These are phyloP conservation scores for Prenolepis imparis DNA, from an alignment of 2,888 invertebrate species.

Conservation along the genomic window DNA sequence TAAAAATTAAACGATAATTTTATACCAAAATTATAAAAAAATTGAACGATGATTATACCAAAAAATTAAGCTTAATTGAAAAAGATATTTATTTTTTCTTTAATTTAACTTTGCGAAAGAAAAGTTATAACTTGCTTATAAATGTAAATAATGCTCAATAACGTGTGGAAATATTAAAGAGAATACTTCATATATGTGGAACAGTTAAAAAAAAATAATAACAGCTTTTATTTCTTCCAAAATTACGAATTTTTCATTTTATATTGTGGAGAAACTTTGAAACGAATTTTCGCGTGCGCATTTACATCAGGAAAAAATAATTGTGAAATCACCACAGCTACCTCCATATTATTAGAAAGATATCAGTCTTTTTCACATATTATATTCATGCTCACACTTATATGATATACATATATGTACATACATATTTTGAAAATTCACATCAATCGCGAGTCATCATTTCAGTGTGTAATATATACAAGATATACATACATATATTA, in stretches of 20 bases:
- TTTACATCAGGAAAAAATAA: constrained; percentile 59
- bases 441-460: constrained; percentile 48
- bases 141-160: neutral
- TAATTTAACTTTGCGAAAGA: neutral
- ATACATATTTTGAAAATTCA: constrained; percentile 57
- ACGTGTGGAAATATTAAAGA: neutral
- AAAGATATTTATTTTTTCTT: neutral
- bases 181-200: neutral
- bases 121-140: neutral
- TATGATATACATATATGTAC: constrained; percentile 35
- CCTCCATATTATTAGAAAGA: constrained; percentile 81
- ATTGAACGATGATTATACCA: neutral
- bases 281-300: constrained; percentile 39
- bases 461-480: constrained; percentile 65
- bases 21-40: too few relatives aligned
- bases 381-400: constrained; percentile 74
- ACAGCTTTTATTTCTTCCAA: neutral
- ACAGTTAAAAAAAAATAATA: neutral
- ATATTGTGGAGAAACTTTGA: neutral
- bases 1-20: too few relatives aligned
- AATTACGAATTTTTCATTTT: neutral
- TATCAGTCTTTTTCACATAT: constrained; percentile 81
- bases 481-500: constrained; percentile 61
- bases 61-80: neutral
- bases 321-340: constrained; percentile 84